These are phyloP conservation scores for Loripinus fragilis DNA, from an alignment of 2,888 invertebrate genomes.

Conservation along the genomic window DNA sequence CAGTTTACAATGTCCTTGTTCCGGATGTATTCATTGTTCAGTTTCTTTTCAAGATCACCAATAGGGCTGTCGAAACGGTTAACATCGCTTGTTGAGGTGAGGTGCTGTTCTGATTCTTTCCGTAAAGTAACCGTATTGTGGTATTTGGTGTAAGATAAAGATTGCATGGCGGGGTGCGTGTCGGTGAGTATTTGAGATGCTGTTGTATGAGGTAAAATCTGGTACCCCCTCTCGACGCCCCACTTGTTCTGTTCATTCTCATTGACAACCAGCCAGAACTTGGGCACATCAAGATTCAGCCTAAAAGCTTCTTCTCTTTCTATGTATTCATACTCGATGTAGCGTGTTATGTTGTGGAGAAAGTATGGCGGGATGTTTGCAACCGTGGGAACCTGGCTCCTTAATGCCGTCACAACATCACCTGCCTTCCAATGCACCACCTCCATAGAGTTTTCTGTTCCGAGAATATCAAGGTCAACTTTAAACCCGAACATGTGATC, in stretches of 20 bases:
- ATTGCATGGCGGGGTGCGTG: constrained; percentile 55
- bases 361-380: constrained; percentile 55
- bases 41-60: constrained; percentile 58
- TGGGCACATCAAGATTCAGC: constrained; percentile 56
- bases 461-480: constrained; percentile 67
- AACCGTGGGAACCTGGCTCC: constrained; percentile 41
- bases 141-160: constrained; percentile 65
- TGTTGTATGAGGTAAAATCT: constrained; percentile 59
- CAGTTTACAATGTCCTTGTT: constrained; percentile 66
- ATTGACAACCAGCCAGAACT: constrained; percentile 65
- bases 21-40: constrained; percentile 61
- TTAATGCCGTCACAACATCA: constrained; percentile 53
- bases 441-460: constrained; percentile 62
- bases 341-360: constrained; percentile 62
- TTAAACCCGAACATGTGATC: constrained; percentile 71
- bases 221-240: constrained; percentile 62
- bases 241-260: constrained; percentile 62
- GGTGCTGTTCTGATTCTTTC: constrained; percentile 61
- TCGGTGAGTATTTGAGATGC: constrained; percentile 60
- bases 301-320: constrained; percentile 55
- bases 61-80: constrained; percentile 54
- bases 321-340: constrained; percentile 61
- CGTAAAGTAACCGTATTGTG: constrained; percentile 63
- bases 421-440: constrained; percentile 66
- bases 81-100: constrained; percentile 52